Conservation (phyloP, 2,888 invertebrate genomes). For the Nematopogon swammerdamellus region DNA sequence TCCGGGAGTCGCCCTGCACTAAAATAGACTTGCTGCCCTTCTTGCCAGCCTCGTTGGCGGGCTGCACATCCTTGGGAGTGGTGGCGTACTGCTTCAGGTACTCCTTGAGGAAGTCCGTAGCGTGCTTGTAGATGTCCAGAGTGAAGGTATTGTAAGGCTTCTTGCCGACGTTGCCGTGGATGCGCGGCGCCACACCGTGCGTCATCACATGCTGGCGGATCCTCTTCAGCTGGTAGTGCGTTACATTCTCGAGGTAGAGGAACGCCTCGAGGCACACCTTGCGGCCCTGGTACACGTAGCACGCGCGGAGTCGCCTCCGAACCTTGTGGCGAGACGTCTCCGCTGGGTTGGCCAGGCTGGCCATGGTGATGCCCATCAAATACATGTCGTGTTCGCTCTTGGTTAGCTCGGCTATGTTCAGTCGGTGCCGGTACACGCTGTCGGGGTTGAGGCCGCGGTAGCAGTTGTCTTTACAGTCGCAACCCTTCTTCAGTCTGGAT, state of each 20-base stretch:
- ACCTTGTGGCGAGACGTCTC: slow-evolving; percentile 71
- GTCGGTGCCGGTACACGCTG: slow-evolving; percentile 69
- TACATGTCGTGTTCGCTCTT: slow-evolving; percentile 84
- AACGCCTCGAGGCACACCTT: slow-evolving; percentile 77
- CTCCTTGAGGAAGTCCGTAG: slow-evolving; percentile 71
- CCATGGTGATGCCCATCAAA: slow-evolving; percentile 82
- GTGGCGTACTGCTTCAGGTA: slow-evolving; percentile 67
- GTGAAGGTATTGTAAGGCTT: slow-evolving; percentile 79
- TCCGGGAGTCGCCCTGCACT: slow-evolving; percentile 56
- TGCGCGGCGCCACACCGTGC: slow-evolving; percentile 73
- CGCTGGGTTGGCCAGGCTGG: slow-evolving; percentile 71
- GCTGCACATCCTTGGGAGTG: slow-evolving; percentile 48
- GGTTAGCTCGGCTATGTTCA: slow-evolving; percentile 76
- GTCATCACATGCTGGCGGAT: slow-evolving; percentile 76
- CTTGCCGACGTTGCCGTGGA: slow-evolving; percentile 78
- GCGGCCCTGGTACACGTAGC: slow-evolving; percentile 75
- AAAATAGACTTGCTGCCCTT: slow-evolving; percentile 48
- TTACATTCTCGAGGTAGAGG: slow-evolving; percentile 75
- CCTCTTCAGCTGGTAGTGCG: slow-evolving; percentile 73
- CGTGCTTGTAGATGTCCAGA: slow-evolving; percentile 73
- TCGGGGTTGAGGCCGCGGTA: slow-evolving; percentile 73
- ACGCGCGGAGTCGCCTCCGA: slow-evolving; percentile 66
- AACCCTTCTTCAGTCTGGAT: slow-evolving; percentile 66
- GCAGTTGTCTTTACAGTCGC: slow-evolving; percentile 76
- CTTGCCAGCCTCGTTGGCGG: slow-evolving; percentile 43